Base-by-base conservation (phyloP, 2,888 invertebrate genomes). In the Craniophora ligustri region DNA sequence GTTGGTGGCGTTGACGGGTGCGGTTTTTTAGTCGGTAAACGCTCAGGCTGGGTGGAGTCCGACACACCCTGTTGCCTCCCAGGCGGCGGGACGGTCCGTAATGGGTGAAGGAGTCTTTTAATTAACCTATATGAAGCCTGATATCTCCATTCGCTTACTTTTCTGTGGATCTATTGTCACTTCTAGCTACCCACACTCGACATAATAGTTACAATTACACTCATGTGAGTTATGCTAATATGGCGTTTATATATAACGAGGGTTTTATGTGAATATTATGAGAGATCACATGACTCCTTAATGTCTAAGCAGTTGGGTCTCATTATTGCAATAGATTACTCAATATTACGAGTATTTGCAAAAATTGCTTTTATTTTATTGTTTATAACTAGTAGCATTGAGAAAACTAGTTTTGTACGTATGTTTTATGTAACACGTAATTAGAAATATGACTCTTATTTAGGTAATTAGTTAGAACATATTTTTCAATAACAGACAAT, bases 181-280 rank as follows among this genome's bases (percentile, higher is more conserved):
- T 26, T n/a, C 26, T 11, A 19, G 21, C 39, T 61, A 36, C 32
- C 34, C 13, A 67, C 40, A 41, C 28, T 53, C 30, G 5, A 16
- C 8, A 48, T 42, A 61, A 62, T 41, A 46, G 46, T 14, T 3
- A 6, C 23, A 45, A 62, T 54, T 60, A 46, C n/a, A 48, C 30
- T 32, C 18, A 35, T 35, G 36, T 31, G 18, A 55, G 11, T 42
- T 49, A 67, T 63, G 49, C 34, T 23, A 55, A 55, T 47, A 31
- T 2, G 2, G 2, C n/a, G 28, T 18, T 32, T 31, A 31, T 46
- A 39, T 21, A 21, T 58, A 47, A 57, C 18, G 35, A 57, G 6
- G 36, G 14, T 41, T 35, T 41, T 47, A 60, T 65, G 59, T 31
- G 32, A 35, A 40, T 42, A 66, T 61, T 66, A 60, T 66, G 61